phyloP scores from a whole-genome alignment of 2,113 vertebrate species.

The Laticauda laticaudata region DNA sequence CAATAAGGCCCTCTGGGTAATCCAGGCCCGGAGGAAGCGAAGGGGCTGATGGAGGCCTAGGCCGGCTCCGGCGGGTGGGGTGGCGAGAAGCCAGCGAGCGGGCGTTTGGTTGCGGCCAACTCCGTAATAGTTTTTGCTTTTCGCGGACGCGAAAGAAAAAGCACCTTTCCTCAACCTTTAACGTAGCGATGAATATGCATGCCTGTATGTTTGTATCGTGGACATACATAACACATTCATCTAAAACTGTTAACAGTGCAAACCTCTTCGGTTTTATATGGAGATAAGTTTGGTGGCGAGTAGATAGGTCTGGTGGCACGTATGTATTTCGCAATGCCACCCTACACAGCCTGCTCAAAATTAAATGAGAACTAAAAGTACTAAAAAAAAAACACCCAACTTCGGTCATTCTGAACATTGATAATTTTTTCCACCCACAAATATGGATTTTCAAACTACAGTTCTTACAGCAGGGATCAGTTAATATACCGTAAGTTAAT shows the following conservation, averaged over 20 bases:
- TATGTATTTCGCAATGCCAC: background rate
- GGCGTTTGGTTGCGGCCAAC: background rate
- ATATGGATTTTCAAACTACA: background rate
- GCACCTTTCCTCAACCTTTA: background rate
- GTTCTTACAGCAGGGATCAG: background rate
- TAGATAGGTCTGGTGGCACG: background rate
- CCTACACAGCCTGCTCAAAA: background rate
- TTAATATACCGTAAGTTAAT: background rate
- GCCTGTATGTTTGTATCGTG: background rate
- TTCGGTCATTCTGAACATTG: background rate
- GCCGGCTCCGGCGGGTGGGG: background rate
- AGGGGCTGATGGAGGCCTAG: background rate
- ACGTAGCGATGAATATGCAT: background rate
- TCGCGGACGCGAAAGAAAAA: background rate
- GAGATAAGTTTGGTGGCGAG: background rate
- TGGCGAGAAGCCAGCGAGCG: accelerated
- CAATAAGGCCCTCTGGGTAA: slow-evolving; percentile 19
- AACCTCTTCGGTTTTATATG: background rate
- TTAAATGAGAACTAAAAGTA: background rate
- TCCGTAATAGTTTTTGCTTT: background rate
- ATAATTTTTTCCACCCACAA: background rate
- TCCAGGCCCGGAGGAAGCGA: slow-evolving; percentile 5
- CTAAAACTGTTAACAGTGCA: background rate
- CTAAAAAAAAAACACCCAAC: background rate
- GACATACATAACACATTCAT: too few species aligned